A percentile compares a stretch with the other conserved stretches of the same genome.
These are phyloP conservation scores for Ceyx margarethae DNA, from an alignment of 2,113 vertebrate genomes.

Conservation along the genomic window DNA sequence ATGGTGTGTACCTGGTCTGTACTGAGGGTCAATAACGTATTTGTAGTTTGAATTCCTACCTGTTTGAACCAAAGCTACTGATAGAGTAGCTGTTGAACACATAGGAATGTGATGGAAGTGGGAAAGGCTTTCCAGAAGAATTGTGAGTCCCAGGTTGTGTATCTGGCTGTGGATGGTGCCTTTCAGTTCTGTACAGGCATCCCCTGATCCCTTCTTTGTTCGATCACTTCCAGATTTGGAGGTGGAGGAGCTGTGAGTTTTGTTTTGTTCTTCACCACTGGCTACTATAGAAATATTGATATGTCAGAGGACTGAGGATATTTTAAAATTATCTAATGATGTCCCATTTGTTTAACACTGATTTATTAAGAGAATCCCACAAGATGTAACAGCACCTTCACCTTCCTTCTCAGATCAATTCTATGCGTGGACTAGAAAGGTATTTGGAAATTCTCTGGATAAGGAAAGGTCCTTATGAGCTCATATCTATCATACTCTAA, in stretches of 20 bases:
- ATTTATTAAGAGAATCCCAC: conserved; percentile 41
- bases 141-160: neutral
- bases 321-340: conserved; percentile 47
- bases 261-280: neutral
- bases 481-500: neutral
- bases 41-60: neutral
- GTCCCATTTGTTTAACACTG: conserved; percentile 55
- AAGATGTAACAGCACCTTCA: conserved; percentile 44
- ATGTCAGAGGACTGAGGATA: conserved; percentile 24
- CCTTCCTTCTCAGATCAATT: conserved; percentile 6
- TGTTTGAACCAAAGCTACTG: neutral
- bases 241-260: neutral
- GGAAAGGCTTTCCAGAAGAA: neutral
- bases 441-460: neutral
- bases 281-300: neutral
- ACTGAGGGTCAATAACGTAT: neutral
- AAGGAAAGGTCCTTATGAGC: neutral
- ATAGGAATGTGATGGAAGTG: neutral
- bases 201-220: neutral
- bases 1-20: neutral
- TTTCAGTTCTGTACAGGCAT: neutral
- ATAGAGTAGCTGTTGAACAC: neutral
- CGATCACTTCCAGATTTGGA: neutral
- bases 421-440: neutral
- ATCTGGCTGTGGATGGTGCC: neutral